These are phyloP conservation scores for Tenualosa ilisha DNA, from an alignment of 2,797 vertebrate species.

Conservation along the genomic window DNA sequence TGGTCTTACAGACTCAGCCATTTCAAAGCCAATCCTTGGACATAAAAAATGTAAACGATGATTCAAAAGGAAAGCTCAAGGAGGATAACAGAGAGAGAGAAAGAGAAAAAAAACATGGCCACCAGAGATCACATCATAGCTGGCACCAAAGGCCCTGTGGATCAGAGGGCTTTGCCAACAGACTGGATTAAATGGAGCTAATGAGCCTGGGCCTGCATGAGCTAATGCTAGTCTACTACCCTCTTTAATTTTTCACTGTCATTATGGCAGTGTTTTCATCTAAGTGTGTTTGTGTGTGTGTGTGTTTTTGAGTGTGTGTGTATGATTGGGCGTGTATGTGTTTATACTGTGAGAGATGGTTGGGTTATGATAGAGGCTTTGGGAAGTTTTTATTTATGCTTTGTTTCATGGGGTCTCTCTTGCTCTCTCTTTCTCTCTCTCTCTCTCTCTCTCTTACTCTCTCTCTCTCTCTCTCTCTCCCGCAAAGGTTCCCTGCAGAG, in stretches of 20 bases:
- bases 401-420: background rate
- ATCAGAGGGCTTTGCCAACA: conserved; percentile 72
- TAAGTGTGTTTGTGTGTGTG: conserved; percentile 21
- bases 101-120: conserved; percentile 38
- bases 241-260: conserved; percentile 62
- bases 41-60: conserved; percentile 36
- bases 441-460: background rate
- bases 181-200: conserved; percentile 71
- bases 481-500: background rate
- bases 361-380: too few species aligned
- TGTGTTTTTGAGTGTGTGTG: background rate
- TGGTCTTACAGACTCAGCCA: background rate
- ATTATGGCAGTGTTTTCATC: background rate
- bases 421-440: background rate
- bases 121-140: conserved; percentile 67
- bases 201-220: conserved; percentile 69
- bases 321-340: background rate
- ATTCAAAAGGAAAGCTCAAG: conserved; percentile 58
- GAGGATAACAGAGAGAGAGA: background rate
- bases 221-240: conserved; percentile 71
- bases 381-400: background rate
- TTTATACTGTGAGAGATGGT: too few species aligned
- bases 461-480: background rate
- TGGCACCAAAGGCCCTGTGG: conserved; percentile 60
- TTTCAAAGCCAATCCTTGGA: conserved; percentile 36